phyloP scores from a whole-genome alignment of 2,888 invertebrate genomes.

The Bombylius discolor region DNA sequence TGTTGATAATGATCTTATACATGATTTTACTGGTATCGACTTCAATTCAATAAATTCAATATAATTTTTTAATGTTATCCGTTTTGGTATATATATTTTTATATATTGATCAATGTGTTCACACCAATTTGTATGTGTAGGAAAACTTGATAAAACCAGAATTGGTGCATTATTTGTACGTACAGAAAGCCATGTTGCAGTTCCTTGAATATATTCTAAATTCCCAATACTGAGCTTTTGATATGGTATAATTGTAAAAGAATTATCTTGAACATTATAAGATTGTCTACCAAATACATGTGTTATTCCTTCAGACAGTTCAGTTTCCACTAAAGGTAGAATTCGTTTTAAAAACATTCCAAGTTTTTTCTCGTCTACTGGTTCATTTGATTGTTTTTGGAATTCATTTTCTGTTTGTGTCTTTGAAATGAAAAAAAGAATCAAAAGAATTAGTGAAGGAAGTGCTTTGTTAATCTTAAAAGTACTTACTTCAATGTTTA shows the following conservation, averaged over 20 bases:
- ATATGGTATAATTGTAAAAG: constrained; percentile 22
- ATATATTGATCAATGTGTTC: constrained; percentile 30
- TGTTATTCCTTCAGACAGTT: constrained; percentile 35
- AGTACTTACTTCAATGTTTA: constrained; percentile 15
- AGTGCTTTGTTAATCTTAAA: background rate
- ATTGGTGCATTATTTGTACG: constrained; percentile 31
- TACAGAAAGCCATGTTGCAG: constrained; percentile 31
- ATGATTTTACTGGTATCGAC: constrained; percentile 27
- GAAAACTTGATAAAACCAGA: constrained; percentile 25
- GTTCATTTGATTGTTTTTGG: constrained; percentile 1
- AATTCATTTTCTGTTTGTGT: constrained; percentile 33
- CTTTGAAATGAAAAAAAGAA: constrained; percentile 15
- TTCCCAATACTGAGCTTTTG: constrained; percentile 23
- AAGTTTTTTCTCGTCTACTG: constrained; percentile 35
- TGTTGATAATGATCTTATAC: constrained; percentile 26
- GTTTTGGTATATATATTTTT: constrained; percentile 26
- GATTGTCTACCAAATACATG: constrained; percentile 16
- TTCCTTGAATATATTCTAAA: constrained; percentile 22
- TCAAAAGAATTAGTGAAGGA: background rate
- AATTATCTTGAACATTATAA: background rate
- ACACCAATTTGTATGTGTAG: constrained; percentile 32
- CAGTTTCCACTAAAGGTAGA: constrained; percentile 36
- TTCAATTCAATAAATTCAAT: constrained; percentile 26
- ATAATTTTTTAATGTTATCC: constrained; percentile 22
- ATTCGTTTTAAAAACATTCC: constrained; percentile 38